A percentile compares a stretch with the other conserved stretches of the same genome.
Conservation (phyloP, 2,888 invertebrate genomes). For the Allygus modestus region DNA sequence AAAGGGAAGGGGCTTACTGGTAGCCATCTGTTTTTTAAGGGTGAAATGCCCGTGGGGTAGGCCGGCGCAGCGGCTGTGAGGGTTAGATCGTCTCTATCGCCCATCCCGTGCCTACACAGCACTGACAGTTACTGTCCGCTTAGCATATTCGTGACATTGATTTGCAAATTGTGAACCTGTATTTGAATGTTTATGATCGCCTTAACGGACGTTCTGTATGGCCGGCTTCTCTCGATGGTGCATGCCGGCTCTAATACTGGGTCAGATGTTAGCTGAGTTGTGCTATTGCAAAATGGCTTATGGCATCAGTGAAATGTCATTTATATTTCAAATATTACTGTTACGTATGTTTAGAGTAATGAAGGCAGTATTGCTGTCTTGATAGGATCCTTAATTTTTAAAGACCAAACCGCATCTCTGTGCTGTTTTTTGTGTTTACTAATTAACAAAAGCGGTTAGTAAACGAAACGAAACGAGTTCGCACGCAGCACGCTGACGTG, state of each 20-base stretch:
- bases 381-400: too few species aligned
- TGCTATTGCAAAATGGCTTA: too few species aligned
- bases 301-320: too few species aligned
- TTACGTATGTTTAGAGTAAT: too few species aligned
- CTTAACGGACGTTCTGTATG: constrained; percentile 24
- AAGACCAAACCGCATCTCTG: too few species aligned
- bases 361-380: too few species aligned
- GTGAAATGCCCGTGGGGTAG: constrained; percentile 63
- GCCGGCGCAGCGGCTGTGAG: background rate
- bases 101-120: background rate
- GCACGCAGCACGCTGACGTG: too few species aligned
- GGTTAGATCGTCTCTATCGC: background rate
- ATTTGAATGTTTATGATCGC: constrained; percentile 42
- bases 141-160: constrained; percentile 55
- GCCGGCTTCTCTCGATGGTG: background rate
- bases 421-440: too few species aligned
- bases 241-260: background rate
- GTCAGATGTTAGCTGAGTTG: background rate
- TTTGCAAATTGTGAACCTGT: constrained; percentile 45
- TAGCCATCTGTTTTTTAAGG: constrained; percentile 68
- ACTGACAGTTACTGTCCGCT: constrained; percentile 33
- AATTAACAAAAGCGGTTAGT: too few species aligned
- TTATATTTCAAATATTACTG: too few species aligned
- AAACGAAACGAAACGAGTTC: too few species aligned
- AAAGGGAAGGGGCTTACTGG: constrained; percentile 63